Base-by-base conservation (phyloP, 2,888 invertebrate species). In the Didymodactylos carnosus region DNA sequence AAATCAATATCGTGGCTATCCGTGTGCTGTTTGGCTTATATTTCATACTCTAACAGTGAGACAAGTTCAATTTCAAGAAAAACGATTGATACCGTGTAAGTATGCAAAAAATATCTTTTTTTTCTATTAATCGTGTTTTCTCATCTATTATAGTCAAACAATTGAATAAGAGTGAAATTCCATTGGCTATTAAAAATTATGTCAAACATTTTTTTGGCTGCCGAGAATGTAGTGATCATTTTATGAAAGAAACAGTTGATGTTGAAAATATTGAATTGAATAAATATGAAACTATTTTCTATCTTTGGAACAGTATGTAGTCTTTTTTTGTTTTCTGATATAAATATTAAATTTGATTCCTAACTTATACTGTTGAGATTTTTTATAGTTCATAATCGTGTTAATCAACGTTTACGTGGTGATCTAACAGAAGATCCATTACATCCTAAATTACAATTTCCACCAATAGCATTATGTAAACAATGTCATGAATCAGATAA, bases 161-260 rank as follows among this genome's bases (percentile, higher is more conserved):
- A 19, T 35, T 35, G 14, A 27, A 35, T 62, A 35, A 19, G 19
- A 19, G 3, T 29, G 62, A 62, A 62, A 11, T 62, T 62, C 35
- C 35, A 5, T 35, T 10, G 11, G 62, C 62, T 10, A 35, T 62
- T 19, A 87, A 90, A 80, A 91, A 89, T 1, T 97, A 92, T 82
- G 87, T 97, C 29, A 89, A 89, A 79, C 82, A 91, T 82, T 98
- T 92, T 85, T 94, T 98, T 83, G 92, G 94, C 6, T 98, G 98
- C 81, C 86, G 88, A 5, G 91, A 92, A 76, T 98, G 98, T 82
- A 87, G 90, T 3, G 83, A 88, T 79, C 93, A 98, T 85, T 98
- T 98, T 81, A 86, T 89, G 81, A 86, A 87, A 76, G 93, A 94
- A 91, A 89, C 93, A 40, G n/a, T 7, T 35, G 83, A 84, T 2